These are phyloP conservation scores for Agraylea sexmaculata DNA, from an alignment of 1,140 invertebrate species.

Conservation along the genomic window DNA sequence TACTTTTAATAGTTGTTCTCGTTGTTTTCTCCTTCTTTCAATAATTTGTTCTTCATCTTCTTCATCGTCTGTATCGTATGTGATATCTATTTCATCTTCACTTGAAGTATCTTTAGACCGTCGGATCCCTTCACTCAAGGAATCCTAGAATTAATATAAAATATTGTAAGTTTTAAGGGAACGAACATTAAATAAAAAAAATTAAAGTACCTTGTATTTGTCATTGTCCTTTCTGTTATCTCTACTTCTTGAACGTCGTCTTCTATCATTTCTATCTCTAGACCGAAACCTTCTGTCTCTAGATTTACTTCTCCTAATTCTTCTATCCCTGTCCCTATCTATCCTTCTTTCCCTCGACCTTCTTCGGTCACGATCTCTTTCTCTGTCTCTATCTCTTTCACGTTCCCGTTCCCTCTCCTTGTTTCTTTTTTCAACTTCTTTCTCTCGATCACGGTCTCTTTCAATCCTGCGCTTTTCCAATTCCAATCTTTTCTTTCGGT, in stretches of 20 bases:
- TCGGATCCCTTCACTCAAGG: conserved; percentile 68
- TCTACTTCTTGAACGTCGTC: conserved; percentile 24
- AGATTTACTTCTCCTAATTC: conserved; percentile 21
- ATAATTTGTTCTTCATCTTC: conserved; percentile 93
- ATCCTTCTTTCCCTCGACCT: conserved; percentile 23
- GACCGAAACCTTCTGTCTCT: conserved; percentile 17
- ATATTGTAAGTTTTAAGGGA: not conserved
- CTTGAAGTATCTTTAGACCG: conserved; percentile 38
- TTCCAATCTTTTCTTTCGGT: conserved; percentile 25
- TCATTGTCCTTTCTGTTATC: conserved; percentile 22
- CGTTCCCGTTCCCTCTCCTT: conserved; percentile 26
- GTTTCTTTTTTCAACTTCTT: conserved; percentile 25
- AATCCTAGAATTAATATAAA: conserved; percentile 52
- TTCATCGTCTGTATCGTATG: conserved; percentile 73
- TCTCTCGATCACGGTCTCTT: conserved; percentile 24
- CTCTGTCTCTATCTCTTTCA: conserved; percentile 21
- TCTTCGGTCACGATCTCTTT: conserved; percentile 22
- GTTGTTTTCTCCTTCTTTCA: conserved; percentile 74
- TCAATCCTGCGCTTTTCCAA: conserved; percentile 24
- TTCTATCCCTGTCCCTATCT: conserved; percentile 23
- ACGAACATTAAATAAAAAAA: conserved; percentile 4
- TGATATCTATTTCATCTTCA: conserved; percentile 52
- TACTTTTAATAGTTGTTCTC: conserved; percentile 81
- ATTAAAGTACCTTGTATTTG: conserved; percentile 11
- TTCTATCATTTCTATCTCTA: conserved; percentile 25